Conservation (phyloP, 2,888 invertebrate genomes). For the Cephonodes hylas region DNA sequence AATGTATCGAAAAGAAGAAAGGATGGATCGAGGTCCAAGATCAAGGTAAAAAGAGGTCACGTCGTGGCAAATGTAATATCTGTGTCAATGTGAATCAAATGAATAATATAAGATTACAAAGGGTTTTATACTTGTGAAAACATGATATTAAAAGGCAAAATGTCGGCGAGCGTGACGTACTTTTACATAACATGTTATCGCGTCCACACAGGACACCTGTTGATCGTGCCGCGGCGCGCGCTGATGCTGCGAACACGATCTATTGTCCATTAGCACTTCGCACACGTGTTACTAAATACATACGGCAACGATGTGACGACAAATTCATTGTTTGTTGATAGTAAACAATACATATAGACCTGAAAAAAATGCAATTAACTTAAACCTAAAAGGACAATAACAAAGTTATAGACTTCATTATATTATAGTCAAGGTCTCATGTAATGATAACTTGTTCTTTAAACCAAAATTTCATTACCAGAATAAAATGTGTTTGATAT, state of each 20-base stretch:
- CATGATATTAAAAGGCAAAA: neutral
- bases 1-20: constrained; percentile 78
- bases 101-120: neutral
- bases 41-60: constrained; percentile 74
- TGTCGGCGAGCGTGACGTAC: neutral
- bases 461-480: no score
- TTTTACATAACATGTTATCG: neutral
- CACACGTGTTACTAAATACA: neutral
- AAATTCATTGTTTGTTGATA: no score
- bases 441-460: no score
- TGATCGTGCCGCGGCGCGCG: neutral
- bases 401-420: no score
- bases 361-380: no score
- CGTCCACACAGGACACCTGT: neutral
- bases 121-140: neutral
- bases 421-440: no score
- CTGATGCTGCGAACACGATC: neutral
- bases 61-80: constrained; percentile 32
- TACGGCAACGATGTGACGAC: neutral
- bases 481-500: no score
- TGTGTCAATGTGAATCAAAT: constrained; percentile 14
- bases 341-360: no score
- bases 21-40: constrained; percentile 73
- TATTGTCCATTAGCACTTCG: no score
- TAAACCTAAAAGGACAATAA: no score